Percentiles rank a stretch among this genome's conserved stretches.
Conservation (phyloP, 2,888 invertebrate genomes). For the Plutella xylostella region DNA sequence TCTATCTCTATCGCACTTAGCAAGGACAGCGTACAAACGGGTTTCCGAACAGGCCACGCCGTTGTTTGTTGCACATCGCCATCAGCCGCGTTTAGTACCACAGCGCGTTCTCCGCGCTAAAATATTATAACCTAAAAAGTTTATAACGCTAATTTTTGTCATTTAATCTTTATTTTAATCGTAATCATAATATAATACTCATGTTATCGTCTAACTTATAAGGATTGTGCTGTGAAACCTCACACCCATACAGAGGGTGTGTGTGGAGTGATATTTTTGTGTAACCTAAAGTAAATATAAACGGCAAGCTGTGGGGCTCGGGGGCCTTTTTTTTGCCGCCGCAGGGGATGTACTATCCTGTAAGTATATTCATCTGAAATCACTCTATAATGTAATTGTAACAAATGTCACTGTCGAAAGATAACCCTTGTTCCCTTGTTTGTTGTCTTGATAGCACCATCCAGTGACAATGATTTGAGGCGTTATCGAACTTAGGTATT, state of each 20-base stretch:
- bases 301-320: constrained; percentile 97
- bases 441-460: neutral
- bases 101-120: constrained; percentile 65
- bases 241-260: constrained; percentile 54
- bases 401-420: too few species aligned
- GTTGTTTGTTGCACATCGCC: constrained; percentile 51
- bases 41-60: constrained; percentile 18
- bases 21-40: constrained; percentile 9
- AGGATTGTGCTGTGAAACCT: constrained; percentile 55
- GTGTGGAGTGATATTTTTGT: constrained; percentile 70
- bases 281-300: constrained; percentile 73
- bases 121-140: constrained; percentile 63
- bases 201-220: constrained; percentile 63
- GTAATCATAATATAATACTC: constrained; percentile 46
- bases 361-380: constrained; percentile 72
- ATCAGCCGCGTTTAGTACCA: constrained; percentile 62
- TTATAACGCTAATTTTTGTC: constrained; percentile 44
- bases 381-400: too few species aligned
- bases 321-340: constrained; percentile 96
- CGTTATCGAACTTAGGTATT: neutral
- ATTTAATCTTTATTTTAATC: constrained; percentile 21
- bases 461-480: neutral
- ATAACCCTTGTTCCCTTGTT: constrained; percentile 2
- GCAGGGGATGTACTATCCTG: constrained; percentile 97
- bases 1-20: constrained; percentile 36